Conservation (phyloP, 2,797 vertebrate genomes). For the Rhynchotus rufescens region DNA sequence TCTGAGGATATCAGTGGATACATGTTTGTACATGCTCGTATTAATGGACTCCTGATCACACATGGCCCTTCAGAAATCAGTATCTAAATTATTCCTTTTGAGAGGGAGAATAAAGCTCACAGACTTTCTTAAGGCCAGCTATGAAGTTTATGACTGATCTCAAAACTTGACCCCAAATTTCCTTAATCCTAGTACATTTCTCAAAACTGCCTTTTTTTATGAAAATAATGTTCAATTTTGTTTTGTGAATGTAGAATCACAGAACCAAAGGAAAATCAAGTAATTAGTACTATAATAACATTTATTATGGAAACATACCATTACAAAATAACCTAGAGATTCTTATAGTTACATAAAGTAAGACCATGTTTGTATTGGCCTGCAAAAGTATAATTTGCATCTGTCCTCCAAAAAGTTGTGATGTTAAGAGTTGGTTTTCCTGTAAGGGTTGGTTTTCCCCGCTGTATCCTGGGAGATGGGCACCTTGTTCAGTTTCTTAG, state of each 20-base stretch:
- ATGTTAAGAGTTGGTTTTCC: background rate
- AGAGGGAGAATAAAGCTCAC: background rate
- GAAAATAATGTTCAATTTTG: background rate
- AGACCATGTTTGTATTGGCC: background rate
- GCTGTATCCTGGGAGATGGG: background rate
- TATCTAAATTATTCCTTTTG: background rate
- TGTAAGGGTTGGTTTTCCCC: background rate
- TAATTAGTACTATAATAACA: background rate
- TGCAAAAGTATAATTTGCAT: background rate
- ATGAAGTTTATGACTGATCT: background rate
- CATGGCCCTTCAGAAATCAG: background rate
- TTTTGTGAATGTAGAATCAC: background rate
- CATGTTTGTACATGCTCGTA: no score
- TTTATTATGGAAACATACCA: background rate
- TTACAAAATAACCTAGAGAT: background rate
- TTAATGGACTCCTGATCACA: background rate
- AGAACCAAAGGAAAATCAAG: background rate
- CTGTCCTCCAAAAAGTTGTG: background rate
- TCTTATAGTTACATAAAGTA: background rate
- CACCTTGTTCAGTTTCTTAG: background rate
- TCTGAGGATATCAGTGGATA: background rate
- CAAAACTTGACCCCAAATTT: background rate
- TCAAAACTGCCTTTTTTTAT: background rate
- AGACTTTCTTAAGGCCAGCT: background rate
- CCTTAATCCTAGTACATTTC: background rate